Base-by-base conservation (phyloP, 2,797 vertebrate genomes). In the Phylloscopus collybita region DNA sequence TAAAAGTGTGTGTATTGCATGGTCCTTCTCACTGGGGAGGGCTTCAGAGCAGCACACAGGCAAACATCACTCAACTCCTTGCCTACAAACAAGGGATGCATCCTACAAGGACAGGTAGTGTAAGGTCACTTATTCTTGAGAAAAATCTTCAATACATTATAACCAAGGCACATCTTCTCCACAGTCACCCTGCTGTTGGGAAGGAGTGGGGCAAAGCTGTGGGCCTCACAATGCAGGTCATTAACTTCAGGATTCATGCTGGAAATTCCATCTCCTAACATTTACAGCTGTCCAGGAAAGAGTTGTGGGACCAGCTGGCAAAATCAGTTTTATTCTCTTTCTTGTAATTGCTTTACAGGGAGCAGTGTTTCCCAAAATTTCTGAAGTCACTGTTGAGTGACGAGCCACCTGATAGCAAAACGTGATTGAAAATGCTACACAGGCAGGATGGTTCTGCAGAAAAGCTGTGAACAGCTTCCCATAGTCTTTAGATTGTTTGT, bases 211-310 rank as follows among this genome's bases (percentile, higher is more conserved):
- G 34, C 67, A 80, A 47, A 86, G 25, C 80, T 51, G n/a, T 34
- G 34, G 26, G 60, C 23, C 71, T 74, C 0, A 1, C 23, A 29
- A 57, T 65, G 25, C 57, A 15, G 47, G 30, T 69, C 12, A 8
- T 23, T 14, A 51, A 22, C 38, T 1, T 5, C 47, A 36, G 53
- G 29, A 86, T 80, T 76, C 10, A 0, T 0, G 1, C n/a, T 64
- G 40, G 75, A 79, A 71, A 42, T 67, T 73, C 56, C 79, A 49
- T 29, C 36, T 88, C 19, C 23, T 23, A 20, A 29, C 69, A 12
- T 57, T 84, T 71, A 47, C 4, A 6, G 29, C 29, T 84, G 13
- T 38, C 51, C 76, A 57, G 40, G 44, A 74, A 61, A 65, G 20
- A 74, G 34, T 21, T 80, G 49, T 64, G 36, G 61, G 27, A 80